Evolutionary conservation across 2,797 vertebrate genomes (phyloP), one percentile per base, ranked within the genome.

Genomic region (Pagetopsis macropterus): DNA sequence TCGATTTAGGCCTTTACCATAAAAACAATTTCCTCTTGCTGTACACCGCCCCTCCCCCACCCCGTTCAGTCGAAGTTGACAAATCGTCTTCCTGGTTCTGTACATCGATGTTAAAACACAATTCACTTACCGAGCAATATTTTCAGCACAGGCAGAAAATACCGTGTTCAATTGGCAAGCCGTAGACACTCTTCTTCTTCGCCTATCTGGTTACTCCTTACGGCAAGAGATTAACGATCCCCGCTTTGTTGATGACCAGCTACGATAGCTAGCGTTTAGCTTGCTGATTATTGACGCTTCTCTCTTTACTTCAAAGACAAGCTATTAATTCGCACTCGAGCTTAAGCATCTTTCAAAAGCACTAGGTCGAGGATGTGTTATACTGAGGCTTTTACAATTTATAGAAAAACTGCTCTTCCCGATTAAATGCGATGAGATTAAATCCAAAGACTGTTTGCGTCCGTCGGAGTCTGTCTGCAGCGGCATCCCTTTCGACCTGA

Each of bases 401-500:
- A 93, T 94, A 81, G 64, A 90, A 86, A 93, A 92, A 21, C 91
- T 92, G 81, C 90, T 93, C 76, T 88, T 89, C 48, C 91, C 90
- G 76, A 93, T 89, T 87, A 94, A 90, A 89, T 91, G 89, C 72
- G 92, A 93, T 19, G 91, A 93, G 84, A 93, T 93, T 79, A 92
- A 87, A 91, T 87, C 90, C 91, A 89, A 58, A 84, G 90, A 88
- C 78, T 79, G 89, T 66, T 87, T 82, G 72, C 86, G 91, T 88
- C 82, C 88, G 81, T 90, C 83, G 87, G 89, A 88, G 75, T 90
- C 85, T 84, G 79, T 88, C 91, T 91, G 91, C 90, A 91, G 94
- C 93, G 89, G 93, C 94, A 95, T 95, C 94, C 93, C 93, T 93
- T 90, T 91, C 75, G 63, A 88, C 86, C 88, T 88, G 58, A 81